Evolutionary conservation across 1,140 invertebrate genomes (phyloP), one percentile per base, ranked within the genome.

Genomic region (Drosophila baimaii): DNA sequence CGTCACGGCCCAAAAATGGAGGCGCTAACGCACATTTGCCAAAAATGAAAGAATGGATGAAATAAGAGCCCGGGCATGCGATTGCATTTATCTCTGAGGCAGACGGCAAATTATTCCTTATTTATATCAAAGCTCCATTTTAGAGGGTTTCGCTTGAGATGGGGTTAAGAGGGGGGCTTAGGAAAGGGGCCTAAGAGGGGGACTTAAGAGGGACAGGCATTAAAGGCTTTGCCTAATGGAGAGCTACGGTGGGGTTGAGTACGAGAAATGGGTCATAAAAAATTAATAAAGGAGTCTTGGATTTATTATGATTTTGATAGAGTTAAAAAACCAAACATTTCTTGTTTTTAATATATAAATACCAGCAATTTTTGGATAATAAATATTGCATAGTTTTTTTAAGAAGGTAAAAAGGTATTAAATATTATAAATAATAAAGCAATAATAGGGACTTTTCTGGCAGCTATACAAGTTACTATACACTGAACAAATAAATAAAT

Each of bases 1-100:
- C 68, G 46, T 63, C 35, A 68, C 23, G n/a, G 58, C 23, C 37
- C 25, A 46, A 79, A 76, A 79, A 71, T 79, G 77, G 64, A 64
- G 81, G 81, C 71, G 81, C 77, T 61, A 73, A 74, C 81, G 59
- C 56, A 80, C 77, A 85, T 84, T 83, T 84, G 81, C 80, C 81
- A 84, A 84, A 80, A 80, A 37, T 9, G 31, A 43, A 51, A 62
- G 19, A 33, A 41, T n/a, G 49, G 17, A 13, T 54, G n/a, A 21
- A 65, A 46, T 33, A 58, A 72, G 44, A 73, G 49, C 2, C 31
- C 13, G 37, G 8, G 12, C 56, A 43, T 39, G 37, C 44, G 62
- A 85, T 84, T 69, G 78, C 63, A 80, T 85, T 84, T 83, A 83
- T 82, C 75, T 72, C 43, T 7, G 6, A 19, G 39, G 52, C 19